Conservation (phyloP, 37 sponge, comb jelly and placozoan genomes). For the Theonella swinhoei region DNA sequence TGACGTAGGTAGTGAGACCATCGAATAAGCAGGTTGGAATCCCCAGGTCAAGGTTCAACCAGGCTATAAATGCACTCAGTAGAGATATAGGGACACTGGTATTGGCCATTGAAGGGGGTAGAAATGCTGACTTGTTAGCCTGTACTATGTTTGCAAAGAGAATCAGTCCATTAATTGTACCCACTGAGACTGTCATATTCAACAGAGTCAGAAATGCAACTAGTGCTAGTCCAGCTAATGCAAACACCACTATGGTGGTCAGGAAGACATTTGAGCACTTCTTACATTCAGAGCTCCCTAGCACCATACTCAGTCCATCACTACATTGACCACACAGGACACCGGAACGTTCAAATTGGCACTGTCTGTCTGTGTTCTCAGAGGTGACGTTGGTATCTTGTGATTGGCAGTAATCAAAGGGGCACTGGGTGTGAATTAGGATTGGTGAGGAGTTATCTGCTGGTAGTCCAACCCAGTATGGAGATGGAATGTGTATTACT, state of each 20-base stretch:
- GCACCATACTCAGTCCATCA: neutral
- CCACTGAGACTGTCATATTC: conserved; percentile 3
- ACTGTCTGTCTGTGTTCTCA: neutral
- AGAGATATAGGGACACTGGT: neutral
- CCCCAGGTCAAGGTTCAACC: conserved; percentile 20
- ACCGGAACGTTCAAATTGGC: neutral
- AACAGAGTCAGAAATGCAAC: neutral
- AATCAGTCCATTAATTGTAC: conserved; percentile 23
- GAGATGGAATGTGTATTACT: neutral
- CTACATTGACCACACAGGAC: conserved; percentile 15
- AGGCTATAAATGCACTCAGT: conserved; percentile 1
- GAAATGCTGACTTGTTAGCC: neutral
- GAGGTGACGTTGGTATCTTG: neutral
- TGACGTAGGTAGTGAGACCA: neutral
- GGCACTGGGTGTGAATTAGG: conserved; percentile 2
- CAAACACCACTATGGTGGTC: neutral
- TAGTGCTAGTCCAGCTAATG: neutral
- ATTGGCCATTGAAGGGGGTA: neutral
- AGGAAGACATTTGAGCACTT: neutral
- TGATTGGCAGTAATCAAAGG: conserved; percentile 27
- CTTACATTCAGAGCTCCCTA: neutral
- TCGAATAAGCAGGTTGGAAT: neutral
- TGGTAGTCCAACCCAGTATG: neutral
- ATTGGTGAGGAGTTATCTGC: neutral
- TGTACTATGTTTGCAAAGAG: conserved; percentile 11